Evolutionary conservation across 2,797 vertebrate genomes (phyloP).

Genomic region (Pseudomugil gertrudae): DNA sequence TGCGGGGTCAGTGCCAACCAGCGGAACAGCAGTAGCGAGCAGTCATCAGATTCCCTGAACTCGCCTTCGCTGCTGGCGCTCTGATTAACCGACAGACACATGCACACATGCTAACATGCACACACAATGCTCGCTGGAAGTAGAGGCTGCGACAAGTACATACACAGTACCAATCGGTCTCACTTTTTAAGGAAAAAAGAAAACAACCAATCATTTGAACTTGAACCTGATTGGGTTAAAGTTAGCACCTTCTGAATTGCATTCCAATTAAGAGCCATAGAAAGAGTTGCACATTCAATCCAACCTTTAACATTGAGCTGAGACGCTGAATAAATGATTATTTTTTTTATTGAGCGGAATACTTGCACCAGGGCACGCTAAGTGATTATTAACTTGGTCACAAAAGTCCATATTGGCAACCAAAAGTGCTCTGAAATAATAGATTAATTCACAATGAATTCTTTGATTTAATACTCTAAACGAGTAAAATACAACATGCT

Average conservation of each 20-base stretch:
- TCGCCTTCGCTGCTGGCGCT: conserved; percentile 97
- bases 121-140: conserved; percentile 55
- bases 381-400: conserved; percentile 28
- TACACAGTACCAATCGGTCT: conserved; percentile 49
- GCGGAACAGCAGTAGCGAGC: conserved; percentile 97
- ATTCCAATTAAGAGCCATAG: conserved; percentile 62
- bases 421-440: conserved; percentile 35
- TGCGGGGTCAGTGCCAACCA: conserved; percentile 93
- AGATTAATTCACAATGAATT: conserved; percentile 45
- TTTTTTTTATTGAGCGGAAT: conserved; percentile 27
- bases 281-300: conserved; percentile 49
- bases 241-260: conserved; percentile 49
- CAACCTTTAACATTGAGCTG: conserved; percentile 32
- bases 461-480: conserved; percentile 42
- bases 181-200: conserved; percentile 34
- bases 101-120: conserved; percentile 47
- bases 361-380: conserved; percentile 35
- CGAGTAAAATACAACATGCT: conserved; percentile 41
- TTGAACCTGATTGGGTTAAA: conserved; percentile 51
- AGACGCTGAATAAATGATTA: conserved; percentile 15
- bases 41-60: conserved; percentile 97
- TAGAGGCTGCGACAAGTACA: conserved; percentile 53
- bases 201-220: conserved; percentile 26
- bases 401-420: conserved; percentile 40
- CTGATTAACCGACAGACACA: conserved; percentile 83